Conservation (phyloP, 2,888 invertebrate genomes). For the Ochlodes sylvanus region DNA sequence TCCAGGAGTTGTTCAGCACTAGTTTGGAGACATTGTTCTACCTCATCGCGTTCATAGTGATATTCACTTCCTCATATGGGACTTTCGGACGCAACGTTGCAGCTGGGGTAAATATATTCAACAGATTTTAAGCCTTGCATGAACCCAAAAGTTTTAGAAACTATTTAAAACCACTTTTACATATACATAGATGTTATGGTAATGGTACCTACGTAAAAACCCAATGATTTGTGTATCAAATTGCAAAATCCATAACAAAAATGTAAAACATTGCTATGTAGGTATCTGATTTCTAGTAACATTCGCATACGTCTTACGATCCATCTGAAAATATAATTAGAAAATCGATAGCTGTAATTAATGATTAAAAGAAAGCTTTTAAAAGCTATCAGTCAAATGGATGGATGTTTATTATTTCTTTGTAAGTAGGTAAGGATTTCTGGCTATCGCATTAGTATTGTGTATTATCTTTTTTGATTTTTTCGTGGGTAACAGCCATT, state of each 20-base stretch:
- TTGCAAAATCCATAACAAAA: too few species aligned
- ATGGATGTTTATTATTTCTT: conserved; percentile 7
- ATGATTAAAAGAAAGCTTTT: conserved; percentile 2
- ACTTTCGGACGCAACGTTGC: conserved; percentile 86
- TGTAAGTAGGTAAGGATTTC: neutral
- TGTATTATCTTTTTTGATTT: neutral
- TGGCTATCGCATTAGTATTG: neutral
- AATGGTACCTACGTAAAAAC: too few species aligned
- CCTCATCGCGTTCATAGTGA: conserved; percentile 91
- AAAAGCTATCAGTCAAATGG: conserved; percentile 14
- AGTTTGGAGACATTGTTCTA: conserved; percentile 89
- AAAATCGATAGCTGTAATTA: too few species aligned
- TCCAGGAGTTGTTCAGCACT: conserved; percentile 93
- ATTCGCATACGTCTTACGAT: too few species aligned
- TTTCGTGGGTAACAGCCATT: neutral
- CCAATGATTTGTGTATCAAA: too few species aligned
- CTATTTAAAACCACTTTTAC: too few species aligned
- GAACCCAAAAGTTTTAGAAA: too few species aligned
- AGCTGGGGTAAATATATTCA: conserved; percentile 88
- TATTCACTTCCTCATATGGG: conserved; percentile 86
- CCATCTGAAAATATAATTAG: too few species aligned
- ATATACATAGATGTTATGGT: too few species aligned
- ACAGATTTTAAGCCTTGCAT: too few species aligned
- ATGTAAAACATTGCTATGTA: too few species aligned
- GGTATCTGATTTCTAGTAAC: too few species aligned